Evolutionary conservation across 2,797 vertebrate species (phyloP), one percentile per base, ranked within the genome.

Genomic region (Bovichtus diacanthus): DNA sequence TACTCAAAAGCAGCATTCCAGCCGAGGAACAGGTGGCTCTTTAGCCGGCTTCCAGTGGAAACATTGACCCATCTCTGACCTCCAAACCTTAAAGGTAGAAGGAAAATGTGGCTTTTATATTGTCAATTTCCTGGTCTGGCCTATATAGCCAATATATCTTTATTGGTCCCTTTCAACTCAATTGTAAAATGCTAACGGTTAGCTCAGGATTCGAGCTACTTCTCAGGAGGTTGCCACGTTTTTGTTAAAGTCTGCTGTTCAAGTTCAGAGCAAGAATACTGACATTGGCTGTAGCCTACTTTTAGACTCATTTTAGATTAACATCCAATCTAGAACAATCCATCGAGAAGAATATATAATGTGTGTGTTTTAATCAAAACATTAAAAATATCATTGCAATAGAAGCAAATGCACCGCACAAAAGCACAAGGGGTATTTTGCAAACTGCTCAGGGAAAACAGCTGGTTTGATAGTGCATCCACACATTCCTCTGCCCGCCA

Each of bases 401-500:
- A 9, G 27, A 34, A 46, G 39, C 2, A 53, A 64, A 71, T 62
- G 13, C 9, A 27, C n/a, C 21, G 16, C 29, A 50, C 27, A 72
- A 80, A 74, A 43, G 16, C 12, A 51, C 29, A 67, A 18, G 18
- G 39, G 25, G 31, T 50, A 31, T 36, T 83, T 68, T 80, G 65
- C 31, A 74, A 66, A 76, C 58, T 44, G 50, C 49, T 76, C 47
- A 69, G 69, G 64, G 56, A 72, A 80, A 88, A 88, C 88, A 90
- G 87, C 88, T 91, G 88, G 81, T 81, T 87, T 76, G 39, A 81
- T 85, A 8, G 78, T 44, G 76, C 80, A 86, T 80, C 71, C 21
- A 83, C 76, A 44, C 87, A 90, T 92, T 88, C 90, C 82, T 76
- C 13, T 54, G 70, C 11, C 70, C 31, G 29, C 8, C 62, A 23